Percentiles rank a stretch among this genome's conserved stretches.
These are phyloP conservation scores for Tamandua tetradactyla DNA, from an alignment of 2,797 vertebrate species.

Conservation along the genomic window DNA sequence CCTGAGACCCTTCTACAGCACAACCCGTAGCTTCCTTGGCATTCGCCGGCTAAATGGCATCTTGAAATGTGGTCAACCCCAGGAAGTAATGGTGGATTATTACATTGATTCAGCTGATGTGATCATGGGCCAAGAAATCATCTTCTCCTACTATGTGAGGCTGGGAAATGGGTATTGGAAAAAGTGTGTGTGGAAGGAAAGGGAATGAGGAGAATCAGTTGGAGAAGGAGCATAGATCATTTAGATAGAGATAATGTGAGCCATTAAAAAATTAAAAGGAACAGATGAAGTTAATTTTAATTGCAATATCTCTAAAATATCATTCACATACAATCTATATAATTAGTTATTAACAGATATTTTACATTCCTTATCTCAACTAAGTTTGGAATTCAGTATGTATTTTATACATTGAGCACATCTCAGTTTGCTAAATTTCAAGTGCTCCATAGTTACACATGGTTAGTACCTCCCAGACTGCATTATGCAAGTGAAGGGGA, in stretches of 20 bases:
- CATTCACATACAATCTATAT: not conserved
- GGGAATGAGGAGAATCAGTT: not conserved
- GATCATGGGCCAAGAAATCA: conserved; percentile 61
- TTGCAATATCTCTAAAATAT: not conserved
- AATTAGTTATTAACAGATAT: not conserved
- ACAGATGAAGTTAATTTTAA: not conserved
- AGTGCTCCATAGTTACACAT: not conserved
- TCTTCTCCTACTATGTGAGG: conserved; percentile 84
- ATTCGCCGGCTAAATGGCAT: conserved; percentile 53
- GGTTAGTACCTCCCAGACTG: no score
- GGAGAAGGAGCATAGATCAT: not conserved
- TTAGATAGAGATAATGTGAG: not conserved
- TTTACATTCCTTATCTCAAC: not conserved
- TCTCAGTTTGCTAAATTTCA: not conserved
- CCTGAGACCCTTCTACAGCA: conserved; percentile 82
- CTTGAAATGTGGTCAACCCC: conserved; percentile 74
- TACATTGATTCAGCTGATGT: conserved; percentile 72
- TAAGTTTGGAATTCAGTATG: not conserved
- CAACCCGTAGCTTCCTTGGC: conserved; percentile 80
- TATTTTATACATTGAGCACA: not conserved
- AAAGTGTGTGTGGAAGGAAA: not conserved
- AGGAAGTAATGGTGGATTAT: conserved; percentile 81
- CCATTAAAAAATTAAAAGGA: not conserved
- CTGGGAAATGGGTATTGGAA: not conserved
- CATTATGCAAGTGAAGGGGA: not conserved